Evolutionary conservation across 2,888 invertebrate genomes (phyloP).

Genomic region (Drosophila macrospina): DNA sequence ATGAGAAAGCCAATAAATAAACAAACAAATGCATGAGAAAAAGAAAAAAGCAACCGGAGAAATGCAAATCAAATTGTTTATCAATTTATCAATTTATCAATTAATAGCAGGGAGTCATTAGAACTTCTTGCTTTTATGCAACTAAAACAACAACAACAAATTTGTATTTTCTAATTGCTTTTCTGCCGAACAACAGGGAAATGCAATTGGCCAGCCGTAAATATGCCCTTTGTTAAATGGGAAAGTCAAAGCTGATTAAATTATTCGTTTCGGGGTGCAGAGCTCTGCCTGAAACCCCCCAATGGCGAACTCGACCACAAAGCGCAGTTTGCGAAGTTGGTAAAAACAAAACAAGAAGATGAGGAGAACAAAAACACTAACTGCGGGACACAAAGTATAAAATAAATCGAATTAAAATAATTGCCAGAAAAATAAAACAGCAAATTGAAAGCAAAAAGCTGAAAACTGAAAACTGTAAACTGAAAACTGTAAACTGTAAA

Average conservation of each 20-base stretch:
- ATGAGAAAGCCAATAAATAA: constrained; percentile 6
- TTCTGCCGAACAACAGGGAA: neutral
- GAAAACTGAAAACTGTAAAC: constrained; percentile 36
- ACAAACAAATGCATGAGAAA: neutral
- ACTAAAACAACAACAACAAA: neutral
- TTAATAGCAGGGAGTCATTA: neutral
- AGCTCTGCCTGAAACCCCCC: neutral
- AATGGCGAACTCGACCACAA: constrained; percentile 23
- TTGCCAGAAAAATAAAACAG: constrained; percentile 53
- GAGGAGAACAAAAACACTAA: constrained; percentile 9
- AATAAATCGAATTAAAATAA: constrained; percentile 76
- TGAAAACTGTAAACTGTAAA: constrained; percentile 4
- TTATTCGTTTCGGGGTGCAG: constrained; percentile 35
- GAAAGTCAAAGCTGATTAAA: constrained; percentile 54
- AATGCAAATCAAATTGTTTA: neutral
- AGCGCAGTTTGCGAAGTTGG: constrained; percentile 50
- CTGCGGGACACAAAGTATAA: constrained; percentile 34
- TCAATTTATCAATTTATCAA: constrained; percentile 4
- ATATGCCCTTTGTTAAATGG: constrained; percentile 19
- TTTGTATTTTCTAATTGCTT: constrained; percentile 1
- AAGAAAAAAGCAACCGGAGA: too few species aligned
- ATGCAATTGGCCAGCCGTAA: constrained; percentile 14
- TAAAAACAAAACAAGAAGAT: constrained; percentile 36
- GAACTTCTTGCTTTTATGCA: neutral
- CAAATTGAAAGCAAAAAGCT: neutral